Evolutionary conservation across 2,888 invertebrate species (phyloP).

Genomic region (Glyphotaelius pellucidus): DNA sequence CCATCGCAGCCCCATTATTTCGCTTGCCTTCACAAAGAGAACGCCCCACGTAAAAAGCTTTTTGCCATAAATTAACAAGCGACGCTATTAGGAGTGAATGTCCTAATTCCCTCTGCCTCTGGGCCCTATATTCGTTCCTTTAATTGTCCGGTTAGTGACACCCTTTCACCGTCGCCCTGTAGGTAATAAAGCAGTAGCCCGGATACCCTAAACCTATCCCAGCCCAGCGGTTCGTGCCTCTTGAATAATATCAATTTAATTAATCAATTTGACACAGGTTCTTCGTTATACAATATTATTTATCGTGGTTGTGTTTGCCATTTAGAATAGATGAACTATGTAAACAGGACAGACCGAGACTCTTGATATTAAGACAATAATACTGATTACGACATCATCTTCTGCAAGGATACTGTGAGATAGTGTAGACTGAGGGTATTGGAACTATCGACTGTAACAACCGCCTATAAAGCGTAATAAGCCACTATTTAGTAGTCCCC

Average conservation of each 20-base stretch:
- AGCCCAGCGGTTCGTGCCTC: constrained; percentile 22
- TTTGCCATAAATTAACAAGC: constrained; percentile 34
- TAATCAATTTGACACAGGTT: constrained; percentile 20
- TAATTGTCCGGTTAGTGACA: constrained; percentile 41
- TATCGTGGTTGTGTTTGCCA: neutral
- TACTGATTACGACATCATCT: neutral
- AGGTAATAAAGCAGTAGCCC: constrained; percentile 41
- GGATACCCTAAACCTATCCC: constrained; percentile 11
- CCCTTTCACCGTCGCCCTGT: constrained; percentile 7
- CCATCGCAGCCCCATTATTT: neutral
- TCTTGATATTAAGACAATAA: neutral
- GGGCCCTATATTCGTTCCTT: constrained; percentile 40
- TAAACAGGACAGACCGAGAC: neutral
- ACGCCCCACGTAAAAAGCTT: constrained; percentile 17
- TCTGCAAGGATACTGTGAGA: neutral
- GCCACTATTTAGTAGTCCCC: neutral
- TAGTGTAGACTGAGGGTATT: neutral
- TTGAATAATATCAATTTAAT: constrained; percentile 19
- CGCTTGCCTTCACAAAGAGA: neutral
- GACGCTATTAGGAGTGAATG: constrained; percentile 3
- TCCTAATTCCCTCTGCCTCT: constrained; percentile 6
- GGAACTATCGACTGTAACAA: neutral
- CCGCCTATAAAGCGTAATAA: neutral
- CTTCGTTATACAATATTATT: constrained; percentile 24
- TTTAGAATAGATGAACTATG: neutral